phyloP scores from a whole-genome alignment of 1,140 invertebrate genomes.

The Uloborus diversus region DNA sequence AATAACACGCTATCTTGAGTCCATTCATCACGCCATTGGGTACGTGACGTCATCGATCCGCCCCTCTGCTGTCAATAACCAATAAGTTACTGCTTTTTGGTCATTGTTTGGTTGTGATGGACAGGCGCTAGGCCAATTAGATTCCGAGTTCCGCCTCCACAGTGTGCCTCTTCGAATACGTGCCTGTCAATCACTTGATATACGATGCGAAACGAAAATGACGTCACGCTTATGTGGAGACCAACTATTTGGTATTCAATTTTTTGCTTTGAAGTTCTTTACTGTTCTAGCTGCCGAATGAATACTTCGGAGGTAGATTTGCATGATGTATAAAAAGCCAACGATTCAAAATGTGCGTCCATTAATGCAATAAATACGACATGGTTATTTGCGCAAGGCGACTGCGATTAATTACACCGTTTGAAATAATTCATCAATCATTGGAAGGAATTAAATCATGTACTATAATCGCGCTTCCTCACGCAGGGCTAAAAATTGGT shows the following conservation, averaged over 20 bases:
- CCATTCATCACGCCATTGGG: slow-evolving; percentile 38
- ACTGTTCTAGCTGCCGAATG: too few relatives aligned
- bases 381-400: too few relatives aligned
- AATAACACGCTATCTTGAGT: slow-evolving; percentile 18
- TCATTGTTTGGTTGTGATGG: slow-evolving; percentile 15
- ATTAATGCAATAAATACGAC: too few relatives aligned
- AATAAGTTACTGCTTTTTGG: slow-evolving; percentile 38
- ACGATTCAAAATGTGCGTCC: too few relatives aligned
- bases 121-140: slow-evolving; percentile 27
- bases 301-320: too few relatives aligned
- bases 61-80: slow-evolving; percentile 43
- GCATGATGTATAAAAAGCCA: too few relatives aligned
- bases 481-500: too few relatives aligned
- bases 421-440: too few relatives aligned
- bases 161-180: neutral
- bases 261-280: neutral
- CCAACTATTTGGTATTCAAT: neutral
- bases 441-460: too few relatives aligned
- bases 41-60: slow-evolving; percentile 25
- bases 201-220: slow-evolving; percentile 20
- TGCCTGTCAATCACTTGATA: slow-evolving; percentile 28
- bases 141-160: slow-evolving; percentile 18
- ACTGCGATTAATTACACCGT: too few relatives aligned
- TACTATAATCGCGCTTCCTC: too few relatives aligned
- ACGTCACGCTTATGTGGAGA: slow-evolving; percentile 6